These are phyloP conservation scores for Clivina fossor DNA, from an alignment of 2,888 invertebrate species.

Conservation along the genomic window DNA sequence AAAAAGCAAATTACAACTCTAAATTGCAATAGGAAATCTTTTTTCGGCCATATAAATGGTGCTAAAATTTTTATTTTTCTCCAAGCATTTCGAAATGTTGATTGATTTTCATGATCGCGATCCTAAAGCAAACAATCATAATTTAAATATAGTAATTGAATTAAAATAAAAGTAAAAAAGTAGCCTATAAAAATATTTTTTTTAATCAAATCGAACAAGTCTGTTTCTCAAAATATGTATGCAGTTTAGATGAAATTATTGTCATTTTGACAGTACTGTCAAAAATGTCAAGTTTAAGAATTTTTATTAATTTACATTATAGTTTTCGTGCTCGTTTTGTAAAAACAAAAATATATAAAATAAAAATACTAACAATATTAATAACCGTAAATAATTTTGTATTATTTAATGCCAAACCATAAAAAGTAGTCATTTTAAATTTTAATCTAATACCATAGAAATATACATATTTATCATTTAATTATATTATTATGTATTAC, in stretches of 20 bases:
- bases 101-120: constrained; percentile 60
- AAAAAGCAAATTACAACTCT: constrained; percentile 80
- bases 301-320: too few species aligned
- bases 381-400: constrained; percentile 21
- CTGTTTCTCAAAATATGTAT: background rate
- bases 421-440: constrained; percentile 17
- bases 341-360: too few species aligned
- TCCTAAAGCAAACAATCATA: constrained; percentile 45
- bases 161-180: background rate
- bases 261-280: too few species aligned
- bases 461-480: too few species aligned
- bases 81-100: constrained; percentile 79
- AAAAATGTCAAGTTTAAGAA: too few species aligned
- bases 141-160: background rate
- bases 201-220: too few species aligned
- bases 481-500: too few species aligned
- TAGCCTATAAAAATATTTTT: constrained; percentile 9
- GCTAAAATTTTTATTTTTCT: constrained; percentile 76
- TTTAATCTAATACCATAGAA: too few species aligned
- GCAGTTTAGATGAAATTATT: background rate
- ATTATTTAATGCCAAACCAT: constrained; percentile 10
- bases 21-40: constrained; percentile 73
- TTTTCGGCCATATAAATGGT: constrained; percentile 95
- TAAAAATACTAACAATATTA: constrained; percentile 12
- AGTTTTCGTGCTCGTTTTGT: too few species aligned